Evolutionary conservation across 2,888 invertebrate genomes (phyloP).

Genomic region (Theretra japonica): DNA sequence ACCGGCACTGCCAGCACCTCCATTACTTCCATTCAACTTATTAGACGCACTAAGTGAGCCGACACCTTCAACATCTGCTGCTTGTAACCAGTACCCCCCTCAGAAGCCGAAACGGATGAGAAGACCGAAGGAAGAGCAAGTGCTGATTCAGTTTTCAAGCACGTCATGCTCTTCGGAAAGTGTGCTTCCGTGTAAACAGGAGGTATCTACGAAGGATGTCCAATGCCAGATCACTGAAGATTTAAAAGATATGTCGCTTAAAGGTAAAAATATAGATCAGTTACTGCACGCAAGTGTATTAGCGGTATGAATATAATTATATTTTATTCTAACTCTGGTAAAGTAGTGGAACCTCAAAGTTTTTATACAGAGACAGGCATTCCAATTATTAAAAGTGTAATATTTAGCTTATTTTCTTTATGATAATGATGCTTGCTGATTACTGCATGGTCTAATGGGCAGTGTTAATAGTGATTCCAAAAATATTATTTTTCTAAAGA

Average conservation of each 20-base stretch:
- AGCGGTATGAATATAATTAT: too few species aligned
- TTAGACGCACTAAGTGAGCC: slow-evolving; percentile 71
- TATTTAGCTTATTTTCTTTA: too few species aligned
- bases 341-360: too few species aligned
- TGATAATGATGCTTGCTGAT: too few species aligned
- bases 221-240: slow-evolving; percentile 53
- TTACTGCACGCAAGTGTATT: too few species aligned
- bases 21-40: slow-evolving; percentile 51
- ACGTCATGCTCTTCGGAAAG: slow-evolving; percentile 68
- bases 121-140: slow-evolving; percentile 57
- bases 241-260: slow-evolving; percentile 46
- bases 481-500: too few species aligned
- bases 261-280: slow-evolving; percentile 49
- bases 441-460: too few species aligned
- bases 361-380: too few species aligned
- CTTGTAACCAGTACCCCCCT: slow-evolving; percentile 55
- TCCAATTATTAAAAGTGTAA: too few species aligned
- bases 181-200: slow-evolving; percentile 48
- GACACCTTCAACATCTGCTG: slow-evolving; percentile 59
- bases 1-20: slow-evolving; percentile 37
- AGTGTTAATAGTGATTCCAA: too few species aligned
- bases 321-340: too few species aligned
- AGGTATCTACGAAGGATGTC: slow-evolving; percentile 49
- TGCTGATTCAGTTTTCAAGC: slow-evolving; percentile 70
- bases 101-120: slow-evolving; percentile 53